These are phyloP conservation scores for Hydrotaea diabolus DNA, from an alignment of 2,888 invertebrate species.

Conservation along the genomic window DNA sequence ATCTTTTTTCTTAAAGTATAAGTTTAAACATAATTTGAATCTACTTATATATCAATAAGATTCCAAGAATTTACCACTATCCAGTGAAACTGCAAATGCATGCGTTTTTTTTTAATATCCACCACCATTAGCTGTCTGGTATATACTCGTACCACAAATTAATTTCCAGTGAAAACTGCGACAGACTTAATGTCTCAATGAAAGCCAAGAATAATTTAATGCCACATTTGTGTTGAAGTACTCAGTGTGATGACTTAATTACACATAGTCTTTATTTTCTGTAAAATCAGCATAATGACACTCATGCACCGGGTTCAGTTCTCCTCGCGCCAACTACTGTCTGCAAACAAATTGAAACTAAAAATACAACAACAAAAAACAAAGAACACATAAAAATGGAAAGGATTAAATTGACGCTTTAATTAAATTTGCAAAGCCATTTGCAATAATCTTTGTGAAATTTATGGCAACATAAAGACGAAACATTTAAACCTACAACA, in stretches of 20 bases:
- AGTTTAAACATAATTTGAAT: too few species aligned
- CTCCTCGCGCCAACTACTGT: background rate
- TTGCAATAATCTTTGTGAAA: conserved; percentile 60
- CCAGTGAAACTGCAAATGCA: too few species aligned
- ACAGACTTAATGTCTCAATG: background rate
- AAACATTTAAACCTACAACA: background rate
- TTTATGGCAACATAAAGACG: conserved; percentile 57
- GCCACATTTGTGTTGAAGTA: too few species aligned
- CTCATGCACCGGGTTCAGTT: background rate
- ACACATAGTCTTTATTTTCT: background rate
- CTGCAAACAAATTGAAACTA: background rate
- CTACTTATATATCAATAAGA: too few species aligned
- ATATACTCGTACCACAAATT: background rate
- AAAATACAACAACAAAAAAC: too few species aligned
- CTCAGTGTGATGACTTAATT: conserved; percentile 15
- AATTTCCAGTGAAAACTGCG: background rate
- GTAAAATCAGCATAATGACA: background rate
- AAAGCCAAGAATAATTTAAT: background rate
- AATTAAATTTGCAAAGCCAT: conserved; percentile 60
- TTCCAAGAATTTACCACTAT: too few species aligned
- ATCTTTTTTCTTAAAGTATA: too few species aligned
- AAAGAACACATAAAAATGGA: background rate
- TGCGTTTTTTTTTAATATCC: too few species aligned
- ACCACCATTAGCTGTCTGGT: too few species aligned
- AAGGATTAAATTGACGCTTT: conserved; percentile 58